A percentile compares a stretch with the other conserved stretches of the same genome.
phyloP scores from a whole-genome alignment of 2,888 invertebrate genomes.

The Saturnia japonica region DNA sequence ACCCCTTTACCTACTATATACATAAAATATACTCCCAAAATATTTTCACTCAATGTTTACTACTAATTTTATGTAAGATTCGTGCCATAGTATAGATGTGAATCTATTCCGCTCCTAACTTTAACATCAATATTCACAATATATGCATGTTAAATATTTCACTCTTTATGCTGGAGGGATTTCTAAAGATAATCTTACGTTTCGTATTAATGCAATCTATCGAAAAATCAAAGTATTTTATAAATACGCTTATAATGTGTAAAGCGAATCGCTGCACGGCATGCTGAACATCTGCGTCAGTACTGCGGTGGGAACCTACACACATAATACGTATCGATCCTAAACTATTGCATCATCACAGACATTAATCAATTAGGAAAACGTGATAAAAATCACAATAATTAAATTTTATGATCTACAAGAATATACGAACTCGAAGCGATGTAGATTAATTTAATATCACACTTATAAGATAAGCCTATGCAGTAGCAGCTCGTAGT shows the following conservation, averaged over 20 bases:
- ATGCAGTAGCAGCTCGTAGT: slow-evolving; percentile 38
- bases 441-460: slow-evolving; percentile 45
- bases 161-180: slow-evolving; percentile 2
- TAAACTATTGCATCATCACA: slow-evolving; percentile 74
- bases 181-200: neutral
- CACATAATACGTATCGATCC: slow-evolving; percentile 48
- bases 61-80: slow-evolving; percentile 8
- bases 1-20: slow-evolving; percentile 58
- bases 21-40: slow-evolving; percentile 72
- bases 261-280: slow-evolving; percentile 42
- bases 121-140: slow-evolving; percentile 17
- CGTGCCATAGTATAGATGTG: slow-evolving; percentile 13
- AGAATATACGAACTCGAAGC: slow-evolving; percentile 48
- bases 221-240: slow-evolving; percentile 19
- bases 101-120: slow-evolving; percentile 2
- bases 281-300: slow-evolving; percentile 41
- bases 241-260: slow-evolving; percentile 39
- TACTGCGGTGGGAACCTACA: slow-evolving; percentile 62
- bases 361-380: slow-evolving; percentile 72
- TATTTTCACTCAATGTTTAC: slow-evolving; percentile 26
- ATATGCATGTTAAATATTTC: neutral
- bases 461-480: slow-evolving; percentile 50
- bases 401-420: slow-evolving; percentile 52
- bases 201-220: neutral
- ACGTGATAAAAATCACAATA: slow-evolving; percentile 67